phyloP scores from a whole-genome alignment of 2,888 invertebrate genomes.

The Drosophila emarginata region DNA sequence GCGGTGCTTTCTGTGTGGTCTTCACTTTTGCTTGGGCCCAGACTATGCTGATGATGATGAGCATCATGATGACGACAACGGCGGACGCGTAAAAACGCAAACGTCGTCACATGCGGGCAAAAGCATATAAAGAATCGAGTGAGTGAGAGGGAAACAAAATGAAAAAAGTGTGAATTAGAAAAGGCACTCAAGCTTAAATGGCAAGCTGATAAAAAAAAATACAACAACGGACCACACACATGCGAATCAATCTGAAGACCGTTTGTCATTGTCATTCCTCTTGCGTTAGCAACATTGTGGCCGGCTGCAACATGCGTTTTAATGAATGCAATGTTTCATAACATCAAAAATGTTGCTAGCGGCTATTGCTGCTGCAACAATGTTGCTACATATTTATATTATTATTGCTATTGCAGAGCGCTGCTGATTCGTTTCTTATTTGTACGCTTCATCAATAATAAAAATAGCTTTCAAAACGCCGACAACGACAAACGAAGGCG shows the following conservation, averaged over 20 bases:
- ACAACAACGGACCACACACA: conserved; percentile 36
- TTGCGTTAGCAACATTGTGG: conserved; percentile 46
- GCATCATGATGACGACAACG: background rate
- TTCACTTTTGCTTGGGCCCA: conserved; percentile 19
- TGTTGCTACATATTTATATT: conserved; percentile 37
- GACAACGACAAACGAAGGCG: conserved; percentile 40
- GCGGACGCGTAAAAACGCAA: conserved; percentile 64
- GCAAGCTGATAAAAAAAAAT: conserved; percentile 45
- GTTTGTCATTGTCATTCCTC: conserved; percentile 63
- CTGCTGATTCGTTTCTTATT: conserved; percentile 37
- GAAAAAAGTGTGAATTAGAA: conserved; percentile 74
- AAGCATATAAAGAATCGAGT: conserved; percentile 18
- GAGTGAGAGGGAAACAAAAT: conserved; percentile 23
- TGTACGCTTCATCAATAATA: conserved; percentile 73
- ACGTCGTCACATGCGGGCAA: conserved; percentile 65
- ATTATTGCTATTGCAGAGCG: background rate
- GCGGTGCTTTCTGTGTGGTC: conserved; percentile 35
- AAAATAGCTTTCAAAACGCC: conserved; percentile 71
- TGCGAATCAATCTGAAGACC: conserved; percentile 64
- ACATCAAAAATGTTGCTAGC: conserved; percentile 31
- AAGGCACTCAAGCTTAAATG: conserved; percentile 75
- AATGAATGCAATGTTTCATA: conserved; percentile 38
- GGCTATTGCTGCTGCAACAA: conserved; percentile 32
- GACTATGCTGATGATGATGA: conserved; percentile 2
- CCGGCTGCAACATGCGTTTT: conserved; percentile 37